Percentiles rank a stretch among this genome's conserved stretches.
Evolutionary conservation across 30 jellyfish, hydroid and myxozoan species (phyloP).

Genomic region (Catostylus mosaicus): DNA sequence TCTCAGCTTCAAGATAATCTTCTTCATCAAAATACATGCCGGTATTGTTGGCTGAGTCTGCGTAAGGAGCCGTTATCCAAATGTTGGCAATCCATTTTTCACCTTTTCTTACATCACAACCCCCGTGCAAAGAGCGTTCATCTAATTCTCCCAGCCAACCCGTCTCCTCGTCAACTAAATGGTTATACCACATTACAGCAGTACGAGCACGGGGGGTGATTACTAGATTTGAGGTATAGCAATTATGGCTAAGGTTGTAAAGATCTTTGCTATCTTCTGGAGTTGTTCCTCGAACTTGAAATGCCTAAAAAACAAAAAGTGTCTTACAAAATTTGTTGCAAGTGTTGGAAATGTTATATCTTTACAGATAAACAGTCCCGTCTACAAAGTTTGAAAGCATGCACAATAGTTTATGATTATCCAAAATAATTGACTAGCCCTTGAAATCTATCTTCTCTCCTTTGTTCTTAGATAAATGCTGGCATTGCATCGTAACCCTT

Average conservation of each 20-base stretch:
- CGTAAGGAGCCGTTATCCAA: conserved; percentile 99
- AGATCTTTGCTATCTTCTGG: conserved; percentile 70
- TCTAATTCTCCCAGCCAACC: conserved; percentile 99
- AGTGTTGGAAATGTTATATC: no score
- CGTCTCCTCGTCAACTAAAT: conserved; percentile 69
- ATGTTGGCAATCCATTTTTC: conserved; percentile 98
- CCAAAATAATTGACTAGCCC: no score
- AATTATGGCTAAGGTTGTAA: conserved; percentile 83
- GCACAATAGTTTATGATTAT: no score
- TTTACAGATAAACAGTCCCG: no score
- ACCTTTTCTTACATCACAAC: conserved; percentile 97
- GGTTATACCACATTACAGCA: conserved; percentile 98
- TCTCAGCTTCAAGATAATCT: conserved; percentile 77
- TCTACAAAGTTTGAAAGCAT: no score
- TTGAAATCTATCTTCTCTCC: no score
- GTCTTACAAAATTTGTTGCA: no score
- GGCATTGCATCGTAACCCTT: no score
- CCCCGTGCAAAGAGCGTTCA: conserved; percentile 93
- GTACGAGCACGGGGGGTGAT: conserved; percentile 82
- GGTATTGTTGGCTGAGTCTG: conserved; percentile 46
- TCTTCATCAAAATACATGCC: conserved; percentile 85
- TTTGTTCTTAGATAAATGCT: no score
- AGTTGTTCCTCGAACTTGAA: conserved; percentile 23
- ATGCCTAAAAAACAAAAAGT: conserved; percentile 21
- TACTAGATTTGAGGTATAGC: conserved; percentile 85